These are phyloP conservation scores for Zingel zingel DNA, from an alignment of 2,113 vertebrate species.

Conservation along the genomic window DNA sequence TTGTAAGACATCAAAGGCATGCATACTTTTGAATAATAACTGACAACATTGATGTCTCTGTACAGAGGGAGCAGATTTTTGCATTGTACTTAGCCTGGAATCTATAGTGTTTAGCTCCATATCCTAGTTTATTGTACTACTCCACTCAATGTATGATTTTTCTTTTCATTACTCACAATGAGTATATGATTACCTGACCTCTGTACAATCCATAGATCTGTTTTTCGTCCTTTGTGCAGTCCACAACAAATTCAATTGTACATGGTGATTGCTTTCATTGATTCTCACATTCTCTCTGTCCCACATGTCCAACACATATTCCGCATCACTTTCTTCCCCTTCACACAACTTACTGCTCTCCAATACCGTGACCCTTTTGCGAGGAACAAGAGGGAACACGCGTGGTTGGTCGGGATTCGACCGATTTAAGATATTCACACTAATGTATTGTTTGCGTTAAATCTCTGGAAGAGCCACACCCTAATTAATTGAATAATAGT, in stretches of 20 bases:
- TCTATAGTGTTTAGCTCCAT: constrained; percentile 17
- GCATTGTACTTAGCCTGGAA: background rate
- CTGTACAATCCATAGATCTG: constrained; percentile 52
- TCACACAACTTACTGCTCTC: constrained; percentile 65
- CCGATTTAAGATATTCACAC: constrained; percentile 75
- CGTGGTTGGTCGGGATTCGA: constrained; percentile 56
- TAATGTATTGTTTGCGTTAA: constrained; percentile 74
- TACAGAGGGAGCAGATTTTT: background rate
- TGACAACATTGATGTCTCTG: background rate
- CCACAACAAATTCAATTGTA: constrained; percentile 73
- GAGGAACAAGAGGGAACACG: constrained; percentile 61
- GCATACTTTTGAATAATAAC: too few species aligned
- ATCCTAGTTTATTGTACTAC: background rate
- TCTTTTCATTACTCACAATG: constrained; percentile 47
- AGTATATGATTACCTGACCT: constrained; percentile 59
- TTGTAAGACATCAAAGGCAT: too few species aligned
- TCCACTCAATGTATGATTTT: constrained; percentile 37
- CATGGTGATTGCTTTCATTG: constrained; percentile 78
- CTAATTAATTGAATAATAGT: constrained; percentile 84
- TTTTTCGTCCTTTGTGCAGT: constrained; percentile 43
- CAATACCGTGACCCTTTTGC: constrained; percentile 67
- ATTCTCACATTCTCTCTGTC: constrained; percentile 58
- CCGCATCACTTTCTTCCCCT: constrained; percentile 59
- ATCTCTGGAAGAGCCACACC: constrained; percentile 71
- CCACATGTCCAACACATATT: constrained; percentile 59